These are phyloP conservation scores for Menidia beryllina DNA, from an alignment of 2,113 vertebrate genomes.

Conservation along the genomic window DNA sequence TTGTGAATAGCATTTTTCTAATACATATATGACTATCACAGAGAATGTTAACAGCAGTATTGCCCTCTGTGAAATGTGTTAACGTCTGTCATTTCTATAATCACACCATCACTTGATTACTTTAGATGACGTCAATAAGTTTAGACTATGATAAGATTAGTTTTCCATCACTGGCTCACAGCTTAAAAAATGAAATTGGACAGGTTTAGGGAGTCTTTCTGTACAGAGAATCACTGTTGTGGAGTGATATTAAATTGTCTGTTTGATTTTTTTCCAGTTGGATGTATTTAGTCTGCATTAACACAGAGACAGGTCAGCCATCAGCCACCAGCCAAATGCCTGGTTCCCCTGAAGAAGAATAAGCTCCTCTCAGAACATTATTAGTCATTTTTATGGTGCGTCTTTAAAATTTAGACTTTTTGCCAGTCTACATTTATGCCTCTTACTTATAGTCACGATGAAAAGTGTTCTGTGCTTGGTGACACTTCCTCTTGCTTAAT, in stretches of 20 bases:
- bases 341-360: background rate
- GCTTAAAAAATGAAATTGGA: background rate
- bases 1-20: slow-evolving; percentile 13
- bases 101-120: background rate
- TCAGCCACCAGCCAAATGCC: background rate
- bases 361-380: background rate
- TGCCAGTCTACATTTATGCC: background rate
- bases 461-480: background rate
- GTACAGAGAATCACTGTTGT: no score
- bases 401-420: background rate
- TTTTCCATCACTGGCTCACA: background rate
- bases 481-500: background rate
- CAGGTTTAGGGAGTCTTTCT: background rate
- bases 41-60: background rate
- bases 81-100: background rate
- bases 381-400: background rate
- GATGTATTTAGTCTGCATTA: no score
- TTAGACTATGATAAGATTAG: background rate
- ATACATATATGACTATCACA: background rate
- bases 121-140: background rate
- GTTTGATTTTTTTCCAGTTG: no score
- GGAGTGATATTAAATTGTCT: no score
- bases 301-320: background rate
- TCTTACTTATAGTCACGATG: background rate
- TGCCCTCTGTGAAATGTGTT: background rate